Conservation (phyloP, 2,888 invertebrate species). For the Stegana nigrithorax region DNA sequence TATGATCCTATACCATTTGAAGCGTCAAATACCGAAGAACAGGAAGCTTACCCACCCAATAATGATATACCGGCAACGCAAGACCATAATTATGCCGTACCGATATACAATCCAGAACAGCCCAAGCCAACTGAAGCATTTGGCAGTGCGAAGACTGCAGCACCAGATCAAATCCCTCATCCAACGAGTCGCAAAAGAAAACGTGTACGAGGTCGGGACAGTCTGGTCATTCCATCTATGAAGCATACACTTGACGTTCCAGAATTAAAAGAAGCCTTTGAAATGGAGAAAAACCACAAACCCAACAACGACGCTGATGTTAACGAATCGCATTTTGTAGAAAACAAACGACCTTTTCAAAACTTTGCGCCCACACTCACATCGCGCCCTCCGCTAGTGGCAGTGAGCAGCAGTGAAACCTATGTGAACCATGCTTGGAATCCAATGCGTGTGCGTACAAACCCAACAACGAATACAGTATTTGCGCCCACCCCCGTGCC, state of each 20-base stretch:
- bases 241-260: constrained; percentile 63
- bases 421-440: constrained; percentile 53
- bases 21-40: constrained; percentile 50
- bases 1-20: constrained; percentile 66
- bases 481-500: constrained; percentile 42
- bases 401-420: constrained; percentile 27
- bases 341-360: constrained; percentile 24
- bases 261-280: constrained; percentile 64
- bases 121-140: constrained; percentile 29
- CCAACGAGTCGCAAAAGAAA: constrained; percentile 47
- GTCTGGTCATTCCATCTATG: constrained; percentile 36
- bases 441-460: constrained; percentile 54
- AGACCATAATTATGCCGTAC: constrained; percentile 9
- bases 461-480: constrained; percentile 24
- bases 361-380: constrained; percentile 26
- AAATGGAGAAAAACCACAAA: constrained; percentile 36
- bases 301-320: constrained; percentile 38
- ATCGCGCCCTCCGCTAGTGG: constrained; percentile 26
- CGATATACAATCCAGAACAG: constrained; percentile 9
- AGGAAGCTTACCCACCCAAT: constrained; percentile 62
- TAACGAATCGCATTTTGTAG: constrained; percentile 44
- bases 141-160: constrained; percentile 30
- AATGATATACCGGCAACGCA: constrained; percentile 24
- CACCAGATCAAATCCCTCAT: constrained; percentile 29
- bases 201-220: constrained; percentile 27